Conservation (phyloP, 1,140 invertebrate species). For the Magallana angulata region DNA sequence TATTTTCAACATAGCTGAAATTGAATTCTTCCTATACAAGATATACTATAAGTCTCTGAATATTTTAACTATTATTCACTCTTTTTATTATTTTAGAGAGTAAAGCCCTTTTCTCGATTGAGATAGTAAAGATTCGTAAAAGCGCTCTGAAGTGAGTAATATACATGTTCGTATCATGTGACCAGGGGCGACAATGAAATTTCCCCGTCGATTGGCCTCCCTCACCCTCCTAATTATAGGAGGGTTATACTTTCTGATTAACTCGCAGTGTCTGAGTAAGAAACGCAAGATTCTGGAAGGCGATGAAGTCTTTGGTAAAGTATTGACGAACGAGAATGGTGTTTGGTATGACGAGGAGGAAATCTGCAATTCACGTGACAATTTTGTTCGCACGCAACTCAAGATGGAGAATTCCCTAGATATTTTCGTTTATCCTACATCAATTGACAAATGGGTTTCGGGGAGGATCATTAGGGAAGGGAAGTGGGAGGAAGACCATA, state of each 20-base stretch:
- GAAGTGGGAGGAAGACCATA: constrained; percentile 46
- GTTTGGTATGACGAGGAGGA: constrained; percentile 1
- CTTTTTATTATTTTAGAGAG: too few species aligned
- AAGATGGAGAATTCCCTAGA: constrained; percentile 31
- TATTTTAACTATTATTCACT: too few species aligned
- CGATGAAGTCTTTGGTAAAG: not conserved
- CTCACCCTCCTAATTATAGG: not conserved
- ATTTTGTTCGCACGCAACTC: constrained; percentile 48
- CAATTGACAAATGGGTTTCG: constrained; percentile 51
- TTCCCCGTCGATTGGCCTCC: not conserved
- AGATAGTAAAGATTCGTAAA: too few species aligned
- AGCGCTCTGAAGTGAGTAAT: too few species aligned
- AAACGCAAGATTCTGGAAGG: not conserved
- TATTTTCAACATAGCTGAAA: too few species aligned
- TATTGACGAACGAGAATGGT: not conserved
- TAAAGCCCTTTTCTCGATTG: too few species aligned
- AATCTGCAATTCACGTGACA: not conserved
- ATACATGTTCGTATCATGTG: too few species aligned
- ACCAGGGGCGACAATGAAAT: not conserved
- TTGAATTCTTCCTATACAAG: too few species aligned
- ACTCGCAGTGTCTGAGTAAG: not conserved
- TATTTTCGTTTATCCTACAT: constrained; percentile 55
- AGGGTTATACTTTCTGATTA: not conserved
- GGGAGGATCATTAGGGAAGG: constrained; percentile 44
- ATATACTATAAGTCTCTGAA: too few species aligned